phyloP scores from a whole-genome alignment of 23 tunicate genomes.

The Trididemnum miniatum region DNA sequence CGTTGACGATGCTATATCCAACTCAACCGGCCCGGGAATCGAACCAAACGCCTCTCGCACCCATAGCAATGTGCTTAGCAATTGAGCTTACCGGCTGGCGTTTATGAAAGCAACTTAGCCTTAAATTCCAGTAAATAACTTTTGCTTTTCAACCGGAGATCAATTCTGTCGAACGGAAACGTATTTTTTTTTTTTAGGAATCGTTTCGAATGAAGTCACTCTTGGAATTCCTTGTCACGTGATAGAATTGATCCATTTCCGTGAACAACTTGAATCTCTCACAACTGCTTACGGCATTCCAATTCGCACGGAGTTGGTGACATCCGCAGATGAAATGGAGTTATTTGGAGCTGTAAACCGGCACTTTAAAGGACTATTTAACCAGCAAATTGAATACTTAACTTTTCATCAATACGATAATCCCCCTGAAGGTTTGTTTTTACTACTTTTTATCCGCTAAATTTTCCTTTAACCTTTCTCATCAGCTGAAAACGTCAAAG shows the following conservation, averaged over 20 bases:
- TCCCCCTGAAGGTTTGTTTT: constrained; percentile 82
- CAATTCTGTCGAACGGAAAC: too few species aligned
- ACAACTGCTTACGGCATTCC: constrained; percentile 71
- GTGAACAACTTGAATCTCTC: constrained; percentile 63
- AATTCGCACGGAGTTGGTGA: constrained; percentile 50
- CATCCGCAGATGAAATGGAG: constrained; percentile 96
- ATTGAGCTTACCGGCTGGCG: too few species aligned
- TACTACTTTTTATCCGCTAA: too few species aligned
- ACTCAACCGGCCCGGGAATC: too few species aligned
- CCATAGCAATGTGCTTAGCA: too few species aligned
- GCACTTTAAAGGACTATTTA: constrained; percentile 65
- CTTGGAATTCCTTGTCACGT: constrained; percentile 58
- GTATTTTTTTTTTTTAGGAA: constrained; percentile 30
- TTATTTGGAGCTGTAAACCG: constrained; percentile 88
- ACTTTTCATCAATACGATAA: constrained; percentile 77
- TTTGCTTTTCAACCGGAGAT: too few species aligned
- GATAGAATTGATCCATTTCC: constrained; percentile 52
- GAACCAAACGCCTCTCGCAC: too few species aligned
- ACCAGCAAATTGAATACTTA: constrained; percentile 56
- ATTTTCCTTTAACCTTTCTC: too few species aligned
- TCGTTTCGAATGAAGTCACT: constrained; percentile 84
- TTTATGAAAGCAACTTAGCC: too few species aligned
- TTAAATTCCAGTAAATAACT: too few species aligned
- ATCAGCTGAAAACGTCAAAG: too few species aligned
- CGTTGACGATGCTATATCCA: too few species aligned